Base-by-base conservation (phyloP, 2,113 vertebrate species). In the Todiramphus saurophagus region DNA sequence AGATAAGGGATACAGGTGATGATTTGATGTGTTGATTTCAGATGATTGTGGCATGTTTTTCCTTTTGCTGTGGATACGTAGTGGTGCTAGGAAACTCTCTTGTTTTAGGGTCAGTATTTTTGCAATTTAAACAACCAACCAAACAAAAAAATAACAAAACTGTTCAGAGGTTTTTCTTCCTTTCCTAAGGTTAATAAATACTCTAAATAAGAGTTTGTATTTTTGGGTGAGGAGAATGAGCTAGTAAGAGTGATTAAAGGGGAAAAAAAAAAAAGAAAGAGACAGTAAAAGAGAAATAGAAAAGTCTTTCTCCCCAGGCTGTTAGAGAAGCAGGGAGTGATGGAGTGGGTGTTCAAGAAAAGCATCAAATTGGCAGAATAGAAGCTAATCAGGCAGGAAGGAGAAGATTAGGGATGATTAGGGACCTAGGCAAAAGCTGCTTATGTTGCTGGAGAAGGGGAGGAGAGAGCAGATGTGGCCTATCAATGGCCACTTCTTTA, bases 311-410 rank as follows among this genome's bases (percentile, higher is more conserved):
- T 93, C 24, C 27, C 74, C 56, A 75, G 27, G 5, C 88, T 95
- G 72, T 89, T 90, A 81, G 68, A 81, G 51, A 83, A 90, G 51
- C 60, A 72, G 56, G 16, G 73, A 89, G 6, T 72, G 72, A 94
- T 78, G 19, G 60, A 95, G 69, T 84, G 68, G 39, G 23, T 92
- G 37, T 75, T 94, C 80, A 93, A 93, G 85, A 93, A 95, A 92
- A 89, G 14, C 43, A 81, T 81, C 59, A 81, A 80, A 89, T 53
- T 93, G 92, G 56, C 39, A 90, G 87, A 92, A 95, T 31, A 93
- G 76, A 60, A 93, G 56, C 76, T 95, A 95, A 96, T 96, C 93
- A 93, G 73, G 56, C 64, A 94, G 90, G 84, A 83, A 96, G 50
- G 24, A 78, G 69, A 91, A 94, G 85, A 94, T 96, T 92, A 90